Conservation (phyloP, 2,888 invertebrate genomes). For the Drosophila atripex region DNA sequence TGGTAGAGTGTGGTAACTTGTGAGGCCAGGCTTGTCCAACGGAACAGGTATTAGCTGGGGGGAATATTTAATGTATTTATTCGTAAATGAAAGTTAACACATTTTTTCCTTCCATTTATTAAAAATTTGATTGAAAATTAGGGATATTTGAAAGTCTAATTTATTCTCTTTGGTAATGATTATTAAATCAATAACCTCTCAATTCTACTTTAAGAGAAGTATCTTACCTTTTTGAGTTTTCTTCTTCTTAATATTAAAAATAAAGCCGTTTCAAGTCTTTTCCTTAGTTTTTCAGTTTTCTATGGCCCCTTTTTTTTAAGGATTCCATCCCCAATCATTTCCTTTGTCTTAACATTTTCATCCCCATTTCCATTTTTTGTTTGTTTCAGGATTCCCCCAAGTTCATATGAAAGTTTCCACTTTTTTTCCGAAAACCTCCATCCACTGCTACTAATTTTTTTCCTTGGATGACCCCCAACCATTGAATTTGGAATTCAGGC, state of each 20-base stretch:
- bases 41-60: not conserved
- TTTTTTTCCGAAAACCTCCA: slow-evolving; percentile 6
- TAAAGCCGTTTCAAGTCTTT: not conserved
- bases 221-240: not conserved
- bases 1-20: slow-evolving; percentile 17
- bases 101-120: too few relatives aligned
- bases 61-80: not conserved
- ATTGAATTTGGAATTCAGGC: slow-evolving; percentile 21
- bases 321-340: slow-evolving; percentile 7
- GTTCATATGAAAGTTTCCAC: not conserved
- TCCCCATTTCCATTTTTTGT: not conserved
- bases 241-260: not conserved
- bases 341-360: slow-evolving; percentile 23
- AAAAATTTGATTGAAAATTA: too few relatives aligned
- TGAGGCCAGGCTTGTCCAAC: not conserved
- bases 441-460: slow-evolving; percentile 50
- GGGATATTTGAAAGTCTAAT: too few relatives aligned
- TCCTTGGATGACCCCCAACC: slow-evolving; percentile 43
- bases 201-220: too few relatives aligned
- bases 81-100: too few relatives aligned
- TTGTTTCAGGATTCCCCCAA: not conserved
- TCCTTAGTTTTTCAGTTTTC: not conserved
- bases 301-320: too few relatives aligned
- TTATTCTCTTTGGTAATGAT: too few relatives aligned
- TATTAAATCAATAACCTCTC: too few relatives aligned